These are phyloP conservation scores for Lucilia sericata DNA, from an alignment of 1,140 invertebrate genomes.

Conservation along the genomic window DNA sequence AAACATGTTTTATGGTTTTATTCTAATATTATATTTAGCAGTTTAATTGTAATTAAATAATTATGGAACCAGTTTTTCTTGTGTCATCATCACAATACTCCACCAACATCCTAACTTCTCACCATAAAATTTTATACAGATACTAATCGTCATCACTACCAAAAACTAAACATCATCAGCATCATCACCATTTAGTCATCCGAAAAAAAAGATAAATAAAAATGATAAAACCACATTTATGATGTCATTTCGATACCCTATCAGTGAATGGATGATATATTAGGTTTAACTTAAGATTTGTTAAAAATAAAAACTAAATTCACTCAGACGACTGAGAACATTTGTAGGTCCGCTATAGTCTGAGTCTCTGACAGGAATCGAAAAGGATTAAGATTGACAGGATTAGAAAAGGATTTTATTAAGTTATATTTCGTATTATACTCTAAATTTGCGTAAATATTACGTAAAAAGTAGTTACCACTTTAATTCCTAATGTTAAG, in stretches of 20 bases:
- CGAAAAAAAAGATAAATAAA: neutral
- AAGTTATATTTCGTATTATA: too few relatives aligned
- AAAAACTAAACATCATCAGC: neutral
- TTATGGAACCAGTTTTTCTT: conserved; percentile 23
- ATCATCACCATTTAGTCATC: neutral
- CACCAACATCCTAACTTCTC: neutral
- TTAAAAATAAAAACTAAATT: too few relatives aligned
- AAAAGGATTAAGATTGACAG: too few relatives aligned
- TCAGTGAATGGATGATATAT: neutral
- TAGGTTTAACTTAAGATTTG: neutral
- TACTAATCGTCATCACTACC: neutral
- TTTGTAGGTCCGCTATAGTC: too few relatives aligned
- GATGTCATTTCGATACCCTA: neutral
- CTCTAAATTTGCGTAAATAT: too few relatives aligned
- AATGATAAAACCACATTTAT: conserved; percentile 3
- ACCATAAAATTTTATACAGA: neutral
- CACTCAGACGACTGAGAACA: too few relatives aligned
- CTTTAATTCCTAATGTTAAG: too few relatives aligned
- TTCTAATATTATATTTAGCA: too few relatives aligned
- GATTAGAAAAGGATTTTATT: too few relatives aligned
- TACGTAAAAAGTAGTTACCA: too few relatives aligned
- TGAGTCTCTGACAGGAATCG: too few relatives aligned
- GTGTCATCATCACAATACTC: neutral
- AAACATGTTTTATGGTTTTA: too few relatives aligned
- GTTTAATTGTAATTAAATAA: neutral